These are phyloP conservation scores for Paramormyrops kingsleyae DNA, from an alignment of 2,113 vertebrate species.

Conservation along the genomic window DNA sequence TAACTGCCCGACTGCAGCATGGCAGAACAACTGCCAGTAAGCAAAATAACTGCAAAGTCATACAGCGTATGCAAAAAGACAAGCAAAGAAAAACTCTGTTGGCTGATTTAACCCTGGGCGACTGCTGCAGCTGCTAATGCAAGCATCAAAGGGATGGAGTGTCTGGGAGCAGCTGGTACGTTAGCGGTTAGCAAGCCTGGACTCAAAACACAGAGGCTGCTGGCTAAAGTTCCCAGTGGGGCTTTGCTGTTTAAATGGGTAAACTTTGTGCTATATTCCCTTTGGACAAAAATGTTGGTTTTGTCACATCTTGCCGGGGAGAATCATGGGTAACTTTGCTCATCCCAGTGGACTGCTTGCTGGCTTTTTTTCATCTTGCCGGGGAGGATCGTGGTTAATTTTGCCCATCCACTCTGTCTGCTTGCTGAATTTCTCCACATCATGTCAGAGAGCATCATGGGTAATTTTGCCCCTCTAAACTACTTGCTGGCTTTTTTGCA, in stretches of 20 bases:
- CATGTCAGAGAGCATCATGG: not conserved
- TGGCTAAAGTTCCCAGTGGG: not conserved
- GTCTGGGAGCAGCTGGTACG: not conserved
- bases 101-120: not conserved
- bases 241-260: not conserved
- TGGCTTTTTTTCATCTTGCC: not conserved
- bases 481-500: not conserved
- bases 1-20: not conserved
- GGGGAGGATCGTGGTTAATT: too few relatives aligned
- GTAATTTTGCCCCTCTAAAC: not conserved
- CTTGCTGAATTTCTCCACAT: not conserved
- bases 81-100: not conserved
- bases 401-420: too few relatives aligned
- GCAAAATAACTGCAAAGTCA: not conserved
- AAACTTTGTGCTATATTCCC: not conserved
- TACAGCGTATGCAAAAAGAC: not conserved
- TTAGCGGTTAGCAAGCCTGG: not conserved
- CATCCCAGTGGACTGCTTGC: not conserved
- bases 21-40: not conserved
- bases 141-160: not conserved
- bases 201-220: not conserved
- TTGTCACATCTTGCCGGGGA: not conserved
- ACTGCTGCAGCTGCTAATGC: not conserved
- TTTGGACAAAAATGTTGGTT: not conserved
- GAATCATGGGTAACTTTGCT: not conserved